Evolutionary conservation across 1,140 invertebrate genomes (phyloP), one percentile per base, ranked within the genome.

Genomic region (Anastrepha obliqua): DNA sequence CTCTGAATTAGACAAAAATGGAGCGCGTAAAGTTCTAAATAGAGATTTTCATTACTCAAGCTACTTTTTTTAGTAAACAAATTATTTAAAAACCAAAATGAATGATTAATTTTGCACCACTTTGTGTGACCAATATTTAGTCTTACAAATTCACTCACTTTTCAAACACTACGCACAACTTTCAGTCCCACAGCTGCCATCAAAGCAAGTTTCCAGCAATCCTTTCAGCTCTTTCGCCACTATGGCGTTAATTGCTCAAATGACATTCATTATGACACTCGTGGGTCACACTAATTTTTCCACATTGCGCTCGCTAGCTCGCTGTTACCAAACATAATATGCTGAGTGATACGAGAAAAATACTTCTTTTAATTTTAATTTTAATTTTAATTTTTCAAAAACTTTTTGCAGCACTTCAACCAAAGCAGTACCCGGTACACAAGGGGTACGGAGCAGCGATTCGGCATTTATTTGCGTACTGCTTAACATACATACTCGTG

Each of bases 201-300:
- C 3, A 47, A 47, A 44, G 67, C 67, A 74, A 47, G 67, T 17
- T 47, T 15, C 42, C 42, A 39, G 42, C 42, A 51, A 17, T 8
- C 51, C 6, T 55, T 55, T 55, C n/a, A 51, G 44, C 51, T 29
- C 29, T 29, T 29, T 29, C 9, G 47, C n/a, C 74, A 42, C 47
- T 55, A 60, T 74, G n/a, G 20, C 88, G 87, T 88, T 89, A 89
- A 89, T 89, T 89, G 89, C 70, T 87, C 87, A 89, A 89, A 87
- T 89, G 89, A 88, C 88, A 89, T 87, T 89, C 88, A 65, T 87
- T 86, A 89, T 88, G 87, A 81, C 67, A 88, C 87, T 64, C 86
- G 47, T 29, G 89, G 87, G 87, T 87, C 89, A 17, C 81, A 39
- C 58, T 51, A 47, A 44, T 42, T n/a, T 58, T 44, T 9, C 78